phyloP scores from a whole-genome alignment of 2,113 vertebrate genomes.

The Fregetta grallaria region DNA sequence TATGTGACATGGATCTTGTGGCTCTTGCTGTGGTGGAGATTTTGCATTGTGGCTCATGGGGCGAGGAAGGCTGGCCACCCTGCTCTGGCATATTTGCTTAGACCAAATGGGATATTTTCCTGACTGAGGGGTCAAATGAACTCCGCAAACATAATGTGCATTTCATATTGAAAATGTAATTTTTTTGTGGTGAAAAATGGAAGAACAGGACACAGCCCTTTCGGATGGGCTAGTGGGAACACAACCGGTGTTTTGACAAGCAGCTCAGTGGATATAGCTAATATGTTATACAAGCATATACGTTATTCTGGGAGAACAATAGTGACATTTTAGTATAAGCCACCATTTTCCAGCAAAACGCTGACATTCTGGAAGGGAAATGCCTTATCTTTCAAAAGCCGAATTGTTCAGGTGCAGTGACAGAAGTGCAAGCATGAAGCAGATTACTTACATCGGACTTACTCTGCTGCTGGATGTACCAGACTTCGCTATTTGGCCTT shows the following conservation, averaged over 20 bases:
- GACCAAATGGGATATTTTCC: neutral
- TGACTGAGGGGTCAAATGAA: neutral
- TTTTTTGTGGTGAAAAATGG: neutral
- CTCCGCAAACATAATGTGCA: fast-evolving
- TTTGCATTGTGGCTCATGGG: neutral
- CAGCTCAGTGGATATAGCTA: neutral
- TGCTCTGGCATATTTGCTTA: neutral
- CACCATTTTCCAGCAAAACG: neutral
- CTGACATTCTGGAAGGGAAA: neutral
- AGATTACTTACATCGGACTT: neutral
- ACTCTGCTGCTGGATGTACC: neutral
- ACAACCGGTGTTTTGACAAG: neutral
- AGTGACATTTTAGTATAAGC: neutral
- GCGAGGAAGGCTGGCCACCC: neutral
- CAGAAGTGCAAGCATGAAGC: neutral
- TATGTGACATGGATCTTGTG: fast-evolving
- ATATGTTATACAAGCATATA: neutral
- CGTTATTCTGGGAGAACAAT: neutral
- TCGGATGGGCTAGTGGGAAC: neutral
- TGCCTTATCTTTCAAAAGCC: neutral
- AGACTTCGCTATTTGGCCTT: neutral
- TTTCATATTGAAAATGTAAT: neutral
- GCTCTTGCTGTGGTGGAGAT: neutral
- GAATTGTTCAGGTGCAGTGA: slow-evolving; percentile 19
- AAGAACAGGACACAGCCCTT: neutral